Conservation (phyloP, 2,888 invertebrate genomes). For the Cylloceria caligata region DNA sequence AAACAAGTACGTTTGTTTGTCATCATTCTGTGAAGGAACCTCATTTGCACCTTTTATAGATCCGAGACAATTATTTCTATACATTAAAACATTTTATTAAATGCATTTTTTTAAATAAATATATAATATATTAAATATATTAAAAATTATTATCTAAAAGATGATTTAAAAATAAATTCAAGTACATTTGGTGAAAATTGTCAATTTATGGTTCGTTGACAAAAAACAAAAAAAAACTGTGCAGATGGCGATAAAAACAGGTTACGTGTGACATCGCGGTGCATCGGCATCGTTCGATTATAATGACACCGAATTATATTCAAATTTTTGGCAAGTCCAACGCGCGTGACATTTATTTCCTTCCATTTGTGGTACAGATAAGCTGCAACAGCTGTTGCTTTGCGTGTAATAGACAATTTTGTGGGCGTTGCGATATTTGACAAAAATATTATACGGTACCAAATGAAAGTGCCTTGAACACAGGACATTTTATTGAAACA, state of each 20-base stretch:
- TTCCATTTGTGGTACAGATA: too few relatives aligned
- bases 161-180: too few relatives aligned
- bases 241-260: slow-evolving; percentile 2
- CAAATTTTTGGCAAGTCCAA: slow-evolving; percentile 11
- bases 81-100: too few relatives aligned
- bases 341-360: too few relatives aligned
- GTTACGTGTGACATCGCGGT: slow-evolving; percentile 15
- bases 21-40: background rate
- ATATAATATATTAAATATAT: too few relatives aligned
- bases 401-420: slow-evolving; percentile 11
- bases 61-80: background rate
- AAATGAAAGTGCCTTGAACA: slow-evolving; percentile 75
- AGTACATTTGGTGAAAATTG: too few relatives aligned
- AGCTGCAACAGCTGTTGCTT: slow-evolving; percentile 48
- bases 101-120: too few relatives aligned
- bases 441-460: slow-evolving; percentile 73
- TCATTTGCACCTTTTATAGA: background rate
- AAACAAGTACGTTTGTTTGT: background rate
- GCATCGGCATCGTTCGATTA: slow-evolving; percentile 34
- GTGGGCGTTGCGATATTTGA: slow-evolving; percentile 63
- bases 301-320: slow-evolving; percentile 23
- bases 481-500: slow-evolving; percentile 36
- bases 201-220: too few relatives aligned
- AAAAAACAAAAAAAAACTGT: background rate
- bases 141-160: too few relatives aligned